phyloP scores from a whole-genome alignment of 2,113 vertebrate species.

The Motacilla tschutschensis region DNA sequence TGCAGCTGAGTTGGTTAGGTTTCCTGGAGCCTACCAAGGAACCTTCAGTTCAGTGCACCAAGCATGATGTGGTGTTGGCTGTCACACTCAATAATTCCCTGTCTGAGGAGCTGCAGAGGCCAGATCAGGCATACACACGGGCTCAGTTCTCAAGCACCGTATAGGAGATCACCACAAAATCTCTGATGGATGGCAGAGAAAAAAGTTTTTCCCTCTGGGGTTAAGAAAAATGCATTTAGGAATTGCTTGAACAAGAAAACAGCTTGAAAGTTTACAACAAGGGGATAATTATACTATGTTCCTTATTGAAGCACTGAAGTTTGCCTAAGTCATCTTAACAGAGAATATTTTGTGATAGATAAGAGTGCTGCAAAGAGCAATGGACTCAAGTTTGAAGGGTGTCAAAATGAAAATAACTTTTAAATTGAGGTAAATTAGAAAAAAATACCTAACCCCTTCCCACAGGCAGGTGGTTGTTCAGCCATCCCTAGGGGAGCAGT shows the following conservation, averaged over 20 bases:
- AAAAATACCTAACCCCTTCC: not conserved
- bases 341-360: not conserved
- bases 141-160: not conserved
- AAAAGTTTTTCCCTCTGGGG: not conserved
- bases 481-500: not conserved
- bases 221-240: not conserved
- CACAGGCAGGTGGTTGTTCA: not conserved
- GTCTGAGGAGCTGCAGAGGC: not conserved
- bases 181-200: not conserved
- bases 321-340: not conserved
- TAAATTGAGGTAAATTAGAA: not conserved
- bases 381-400: not conserved
- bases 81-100: accelerated
- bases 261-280: not conserved
- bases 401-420: not conserved
- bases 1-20: not conserved
- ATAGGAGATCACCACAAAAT: not conserved
- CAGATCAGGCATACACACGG: not conserved
- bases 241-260: not conserved
- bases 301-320: not conserved
- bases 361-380: not conserved
- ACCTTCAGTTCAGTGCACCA: not conserved
- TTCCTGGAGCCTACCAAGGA: not conserved
- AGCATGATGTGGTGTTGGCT: accelerated
- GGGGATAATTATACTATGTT: not conserved